Conservation (phyloP, 2,113 vertebrate genomes). For the Prolemur simus region DNA sequence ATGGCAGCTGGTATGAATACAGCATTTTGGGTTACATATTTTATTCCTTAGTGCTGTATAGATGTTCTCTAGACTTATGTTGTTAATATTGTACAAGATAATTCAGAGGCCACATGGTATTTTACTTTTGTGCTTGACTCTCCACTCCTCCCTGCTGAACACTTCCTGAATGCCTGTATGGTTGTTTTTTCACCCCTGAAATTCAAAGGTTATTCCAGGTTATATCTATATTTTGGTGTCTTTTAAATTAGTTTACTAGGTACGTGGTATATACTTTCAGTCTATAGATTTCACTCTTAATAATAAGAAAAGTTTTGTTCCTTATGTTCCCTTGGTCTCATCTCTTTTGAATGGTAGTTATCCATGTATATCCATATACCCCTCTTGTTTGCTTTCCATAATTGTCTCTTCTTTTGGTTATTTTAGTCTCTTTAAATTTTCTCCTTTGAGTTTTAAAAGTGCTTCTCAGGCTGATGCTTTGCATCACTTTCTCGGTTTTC, state of each 20-base stretch:
- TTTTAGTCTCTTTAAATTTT: background rate
- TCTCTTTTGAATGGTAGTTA: background rate
- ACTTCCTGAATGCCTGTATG: background rate
- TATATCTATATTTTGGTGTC: background rate
- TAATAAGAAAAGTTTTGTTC: background rate
- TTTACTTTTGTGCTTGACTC: background rate
- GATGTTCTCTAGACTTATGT: background rate
- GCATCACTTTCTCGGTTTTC: background rate
- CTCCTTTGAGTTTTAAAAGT: background rate
- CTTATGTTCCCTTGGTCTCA: background rate
- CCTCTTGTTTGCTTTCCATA: background rate
- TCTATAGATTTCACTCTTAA: background rate
- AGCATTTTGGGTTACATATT: background rate
- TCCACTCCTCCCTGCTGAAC: fast-evolving
- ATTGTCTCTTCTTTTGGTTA: background rate
- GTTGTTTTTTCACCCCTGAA: background rate
- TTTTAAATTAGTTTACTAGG: background rate
- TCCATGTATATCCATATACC: background rate
- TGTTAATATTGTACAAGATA: background rate
- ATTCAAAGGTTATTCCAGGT: background rate
- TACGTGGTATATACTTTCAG: background rate
- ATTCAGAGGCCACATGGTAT: background rate
- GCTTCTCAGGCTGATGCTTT: background rate
- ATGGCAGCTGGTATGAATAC: background rate
- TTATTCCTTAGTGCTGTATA: background rate